These are phyloP conservation scores for Leptopilina syphax DNA, from an alignment of 2,888 invertebrate species.

Conservation along the genomic window DNA sequence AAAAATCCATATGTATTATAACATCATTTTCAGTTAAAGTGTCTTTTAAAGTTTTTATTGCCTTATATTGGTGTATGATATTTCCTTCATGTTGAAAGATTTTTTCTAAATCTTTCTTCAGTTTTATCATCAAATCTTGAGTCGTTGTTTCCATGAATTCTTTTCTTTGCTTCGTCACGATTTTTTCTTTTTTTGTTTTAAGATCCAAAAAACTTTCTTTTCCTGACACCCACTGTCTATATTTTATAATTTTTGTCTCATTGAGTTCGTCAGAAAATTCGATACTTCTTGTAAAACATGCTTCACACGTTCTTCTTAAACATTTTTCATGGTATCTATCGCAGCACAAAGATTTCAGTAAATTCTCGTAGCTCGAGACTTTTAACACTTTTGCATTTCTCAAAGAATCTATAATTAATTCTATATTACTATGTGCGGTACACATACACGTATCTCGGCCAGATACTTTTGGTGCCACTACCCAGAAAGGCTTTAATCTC, in stretches of 20 bases:
- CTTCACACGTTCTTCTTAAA: not conserved
- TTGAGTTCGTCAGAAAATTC: not conserved
- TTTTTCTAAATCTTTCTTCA: conserved; percentile 19
- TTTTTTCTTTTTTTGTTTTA: not conserved
- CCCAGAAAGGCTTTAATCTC: conserved; percentile 1
- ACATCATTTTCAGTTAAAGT: conserved; percentile 20
- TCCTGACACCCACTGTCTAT: not conserved
- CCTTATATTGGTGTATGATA: conserved; percentile 34
- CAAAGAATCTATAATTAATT: not conserved
- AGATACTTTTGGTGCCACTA: not conserved
- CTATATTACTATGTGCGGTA: not conserved
- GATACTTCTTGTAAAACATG: not conserved
- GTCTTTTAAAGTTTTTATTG: conserved; percentile 22
- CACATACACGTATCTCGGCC: not conserved
- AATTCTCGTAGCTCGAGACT: not conserved
- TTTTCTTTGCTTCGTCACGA: not conserved
- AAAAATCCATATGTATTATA: conserved; percentile 41
- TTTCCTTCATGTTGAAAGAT: conserved; percentile 38
- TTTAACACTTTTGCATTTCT: not conserved
- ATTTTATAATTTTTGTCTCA: not conserved
- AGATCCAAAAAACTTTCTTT: not conserved
- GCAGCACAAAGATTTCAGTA: not conserved
- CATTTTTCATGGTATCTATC: not conserved
- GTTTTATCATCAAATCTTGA: not conserved
- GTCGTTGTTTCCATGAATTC: not conserved